Evolutionary conservation across 1,140 invertebrate species (phyloP).

Genomic region (Ips nitidus): DNA sequence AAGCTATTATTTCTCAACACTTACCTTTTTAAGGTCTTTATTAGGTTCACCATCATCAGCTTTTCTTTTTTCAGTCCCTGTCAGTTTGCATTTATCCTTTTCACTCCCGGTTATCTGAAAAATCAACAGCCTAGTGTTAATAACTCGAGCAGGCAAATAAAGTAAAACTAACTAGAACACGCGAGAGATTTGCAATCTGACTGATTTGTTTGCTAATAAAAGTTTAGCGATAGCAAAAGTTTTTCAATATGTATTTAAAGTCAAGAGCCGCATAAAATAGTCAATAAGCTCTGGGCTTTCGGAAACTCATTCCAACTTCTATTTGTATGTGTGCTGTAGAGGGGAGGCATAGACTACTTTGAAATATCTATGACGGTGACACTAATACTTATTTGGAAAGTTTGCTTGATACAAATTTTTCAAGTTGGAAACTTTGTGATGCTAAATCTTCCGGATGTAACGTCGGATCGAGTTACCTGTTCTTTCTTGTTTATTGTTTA

Average conservation of each 20-base stretch:
- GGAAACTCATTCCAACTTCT: slow-evolving; percentile 15
- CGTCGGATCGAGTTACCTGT: too few relatives aligned
- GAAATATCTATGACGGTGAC: too few relatives aligned
- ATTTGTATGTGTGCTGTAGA: not conserved
- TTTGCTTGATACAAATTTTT: too few relatives aligned
- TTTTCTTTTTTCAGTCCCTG: slow-evolving; percentile 68
- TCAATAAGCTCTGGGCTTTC: slow-evolving; percentile 12
- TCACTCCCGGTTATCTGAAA: slow-evolving; percentile 42
- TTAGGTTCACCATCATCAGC: slow-evolving; percentile 67
- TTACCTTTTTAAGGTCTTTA: slow-evolving; percentile 72
- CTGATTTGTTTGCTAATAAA: slow-evolving; percentile 1
- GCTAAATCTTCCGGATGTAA: too few relatives aligned
- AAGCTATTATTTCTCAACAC: not conserved
- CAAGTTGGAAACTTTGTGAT: too few relatives aligned
- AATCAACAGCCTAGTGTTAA: slow-evolving; percentile 43
- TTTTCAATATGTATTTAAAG: slow-evolving; percentile 17
- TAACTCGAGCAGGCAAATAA: not conserved
- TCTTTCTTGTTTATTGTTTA: too few relatives aligned
- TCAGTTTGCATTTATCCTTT: slow-evolving; percentile 63
- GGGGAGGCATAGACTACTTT: not conserved
- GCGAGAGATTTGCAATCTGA: not conserved
- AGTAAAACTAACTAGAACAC: slow-evolving; percentile 1
- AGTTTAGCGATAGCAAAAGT: slow-evolving; percentile 5
- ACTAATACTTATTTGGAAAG: too few relatives aligned
- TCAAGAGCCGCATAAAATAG: slow-evolving; percentile 7